Base-by-base conservation (phyloP, 2,888 invertebrate genomes). In the Aphrophora alni region DNA sequence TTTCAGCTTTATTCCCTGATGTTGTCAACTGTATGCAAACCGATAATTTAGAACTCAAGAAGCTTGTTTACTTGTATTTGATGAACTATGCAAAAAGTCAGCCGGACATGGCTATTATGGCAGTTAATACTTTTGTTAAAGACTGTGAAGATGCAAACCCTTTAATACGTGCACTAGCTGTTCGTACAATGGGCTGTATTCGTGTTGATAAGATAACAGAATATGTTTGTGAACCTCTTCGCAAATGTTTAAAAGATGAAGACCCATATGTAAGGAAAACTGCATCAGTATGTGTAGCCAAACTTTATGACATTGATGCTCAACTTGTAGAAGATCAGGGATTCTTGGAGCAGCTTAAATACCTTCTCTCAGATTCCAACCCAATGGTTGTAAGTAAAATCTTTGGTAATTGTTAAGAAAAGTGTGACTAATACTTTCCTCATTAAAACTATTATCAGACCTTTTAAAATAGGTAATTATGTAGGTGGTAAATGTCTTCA, bases 21-120 rank as follows among this genome's bases (percentile, higher is more conserved):
- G 99, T 99, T 0, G 98, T 99, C 33, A 99, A 99, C 89, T 99
- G 99, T 88, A 99, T 99, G 99, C 99, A 99, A 90, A 99, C 99
- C 0, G 99, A 99, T 88, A 99, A 99, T 89, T 90, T 99, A 87
- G 99, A 99, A 88, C 89, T 99, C 85, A 99, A 99, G 90, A 99
- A 99, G 87, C 91, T 99, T 75, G 99, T 99, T 0, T 99, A 99
- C 88, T 90, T 99, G 77, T 99, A 99, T 88, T 90, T 99, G 86
- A 99, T 99, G 99, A 99, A 99, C 89, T 99, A 99, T 89, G 99
- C 99, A 78, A 99, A 99, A 89, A 98, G 98, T 79, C 99, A 99
- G 89, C 99, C 99, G 0, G 99, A 99, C 88, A 98, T 99, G 96
- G 99, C 99, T 78, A 99, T 99, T 83, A 98, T 99, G 98, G 99